Conservation (phyloP, 2,113 vertebrate species). For the Hydropotes inermis region DNA sequence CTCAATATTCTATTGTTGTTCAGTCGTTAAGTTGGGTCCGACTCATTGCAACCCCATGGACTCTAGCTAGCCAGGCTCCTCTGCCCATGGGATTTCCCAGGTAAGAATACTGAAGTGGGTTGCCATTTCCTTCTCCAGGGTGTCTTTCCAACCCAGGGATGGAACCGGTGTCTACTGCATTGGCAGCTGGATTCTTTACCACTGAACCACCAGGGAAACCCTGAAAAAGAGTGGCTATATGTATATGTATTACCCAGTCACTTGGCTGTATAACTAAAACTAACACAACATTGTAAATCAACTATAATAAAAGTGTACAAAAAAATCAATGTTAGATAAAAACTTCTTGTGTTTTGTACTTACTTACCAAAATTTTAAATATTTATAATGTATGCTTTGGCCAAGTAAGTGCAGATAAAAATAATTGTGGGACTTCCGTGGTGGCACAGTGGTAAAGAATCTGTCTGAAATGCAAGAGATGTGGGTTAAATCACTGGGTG, state of each 20-base stretch:
- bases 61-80: neutral
- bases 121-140: neutral
- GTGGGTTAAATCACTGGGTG: neutral
- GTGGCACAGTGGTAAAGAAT: neutral
- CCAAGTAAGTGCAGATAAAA: neutral
- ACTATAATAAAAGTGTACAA: neutral
- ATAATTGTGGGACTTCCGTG: neutral
- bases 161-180: neutral
- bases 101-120: neutral
- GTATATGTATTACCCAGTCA: neutral
- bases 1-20: neutral
- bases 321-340: neutral
- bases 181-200: neutral
- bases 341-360: neutral
- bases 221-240: neutral
- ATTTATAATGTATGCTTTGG: neutral
- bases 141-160: neutral
- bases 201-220: neutral
- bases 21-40: accelerated
- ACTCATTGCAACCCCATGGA: neutral
- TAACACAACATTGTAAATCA: neutral
- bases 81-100: neutral
- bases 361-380: neutral
- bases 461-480: neutral
- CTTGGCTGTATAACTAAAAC: neutral